Evolutionary conservation across 2,797 vertebrate species (phyloP).

Genomic region (Chelon labrosus): DNA sequence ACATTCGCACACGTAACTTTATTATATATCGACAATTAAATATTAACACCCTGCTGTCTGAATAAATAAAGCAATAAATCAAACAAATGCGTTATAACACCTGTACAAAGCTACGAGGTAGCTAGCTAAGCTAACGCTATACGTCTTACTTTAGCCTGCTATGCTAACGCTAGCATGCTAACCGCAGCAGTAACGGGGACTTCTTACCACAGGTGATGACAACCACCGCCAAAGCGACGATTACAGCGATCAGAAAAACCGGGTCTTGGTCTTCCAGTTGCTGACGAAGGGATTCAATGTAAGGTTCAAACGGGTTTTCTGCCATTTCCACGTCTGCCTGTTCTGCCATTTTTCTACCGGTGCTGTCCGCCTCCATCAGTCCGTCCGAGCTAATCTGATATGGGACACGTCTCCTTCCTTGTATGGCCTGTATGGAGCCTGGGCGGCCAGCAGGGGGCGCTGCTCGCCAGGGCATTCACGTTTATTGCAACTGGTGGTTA

Average conservation of each 20-base stretch:
- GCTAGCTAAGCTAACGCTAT: not conserved
- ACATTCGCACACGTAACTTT: fast-evolving
- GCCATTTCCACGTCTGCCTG: slow-evolving; percentile 55
- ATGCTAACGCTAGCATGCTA: not conserved
- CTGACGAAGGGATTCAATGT: slow-evolving; percentile 81
- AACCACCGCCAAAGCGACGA: slow-evolving; percentile 85
- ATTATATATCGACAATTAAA: fast-evolving
- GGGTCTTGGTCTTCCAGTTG: slow-evolving; percentile 85
- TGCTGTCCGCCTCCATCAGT: slow-evolving; percentile 50
- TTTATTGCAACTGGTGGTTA: not conserved
- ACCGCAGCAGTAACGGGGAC: not conserved
- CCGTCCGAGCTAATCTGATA: not conserved
- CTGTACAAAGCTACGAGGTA: not conserved
- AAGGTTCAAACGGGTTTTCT: slow-evolving; percentile 76
- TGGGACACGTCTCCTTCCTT: slow-evolving; percentile 77
- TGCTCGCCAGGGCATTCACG: not conserved
- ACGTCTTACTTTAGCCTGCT: too few species aligned
- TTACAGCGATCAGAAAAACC: slow-evolving; percentile 80
- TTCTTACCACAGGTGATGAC: slow-evolving; percentile 87
- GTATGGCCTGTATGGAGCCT: not conserved
- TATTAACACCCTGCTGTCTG: too few species aligned
- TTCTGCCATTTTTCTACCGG: slow-evolving; percentile 38
- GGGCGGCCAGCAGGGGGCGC: slow-evolving; percentile 54
- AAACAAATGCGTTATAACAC: not conserved
- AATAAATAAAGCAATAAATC: not conserved